Percentiles rank a stretch among this genome's conserved stretches.
Evolutionary conservation across 2,797 vertebrate species (phyloP).

Genomic region (Triplophysa yarkandensis): DNA sequence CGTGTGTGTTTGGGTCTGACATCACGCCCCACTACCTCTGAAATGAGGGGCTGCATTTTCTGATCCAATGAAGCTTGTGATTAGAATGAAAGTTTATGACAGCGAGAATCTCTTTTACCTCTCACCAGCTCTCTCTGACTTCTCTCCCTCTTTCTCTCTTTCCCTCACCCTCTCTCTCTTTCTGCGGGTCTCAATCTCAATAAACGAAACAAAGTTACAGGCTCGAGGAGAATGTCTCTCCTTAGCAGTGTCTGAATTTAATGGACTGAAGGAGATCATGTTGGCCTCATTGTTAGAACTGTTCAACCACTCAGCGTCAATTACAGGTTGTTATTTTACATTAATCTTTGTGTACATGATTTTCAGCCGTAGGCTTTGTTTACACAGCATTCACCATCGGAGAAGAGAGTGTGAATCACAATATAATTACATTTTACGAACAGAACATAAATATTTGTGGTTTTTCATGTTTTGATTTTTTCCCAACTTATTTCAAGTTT

Average conservation of each 20-base stretch:
- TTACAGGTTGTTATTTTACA: constrained; percentile 29
- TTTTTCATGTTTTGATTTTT: neutral
- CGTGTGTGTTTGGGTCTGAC: constrained; percentile 40
- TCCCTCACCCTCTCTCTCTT: neutral
- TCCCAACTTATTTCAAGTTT: neutral
- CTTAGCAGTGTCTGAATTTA: constrained; percentile 27
- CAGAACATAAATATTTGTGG: neutral
- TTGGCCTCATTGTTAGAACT: constrained; percentile 19
- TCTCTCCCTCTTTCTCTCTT: neutral
- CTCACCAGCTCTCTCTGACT: constrained; percentile 41
- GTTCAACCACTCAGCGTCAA: constrained; percentile 9
- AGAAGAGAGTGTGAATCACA: constrained; percentile 1
- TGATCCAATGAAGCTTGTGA: constrained; percentile 81
- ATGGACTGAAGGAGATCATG: constrained; percentile 31
- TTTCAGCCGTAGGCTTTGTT: constrained; percentile 23
- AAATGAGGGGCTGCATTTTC: constrained; percentile 76
- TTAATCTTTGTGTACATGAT: constrained; percentile 29
- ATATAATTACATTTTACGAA: constrained; percentile 13
- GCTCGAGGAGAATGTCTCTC: constrained; percentile 19
- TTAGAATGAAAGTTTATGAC: constrained; percentile 84
- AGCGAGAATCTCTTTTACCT: constrained; percentile 67
- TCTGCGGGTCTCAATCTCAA: constrained; percentile 19
- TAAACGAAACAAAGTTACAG: constrained; percentile 25
- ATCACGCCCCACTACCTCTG: constrained; percentile 66
- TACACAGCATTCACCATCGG: constrained; percentile 11